Conservation (phyloP, 2,888 invertebrate genomes). For the Leptogaster cylindrica region DNA sequence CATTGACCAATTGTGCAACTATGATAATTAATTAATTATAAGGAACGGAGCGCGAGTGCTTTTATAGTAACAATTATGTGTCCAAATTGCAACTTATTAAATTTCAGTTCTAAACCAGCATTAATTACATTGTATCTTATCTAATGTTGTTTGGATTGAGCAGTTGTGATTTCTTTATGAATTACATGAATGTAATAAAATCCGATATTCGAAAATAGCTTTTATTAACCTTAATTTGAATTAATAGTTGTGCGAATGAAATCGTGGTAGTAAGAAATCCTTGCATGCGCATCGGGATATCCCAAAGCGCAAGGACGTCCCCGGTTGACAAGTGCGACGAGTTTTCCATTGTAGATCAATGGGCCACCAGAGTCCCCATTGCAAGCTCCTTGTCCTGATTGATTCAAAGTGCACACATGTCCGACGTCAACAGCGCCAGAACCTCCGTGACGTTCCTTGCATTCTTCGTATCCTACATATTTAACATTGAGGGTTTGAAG, state of each 20-base stretch:
- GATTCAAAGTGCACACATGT: constrained; percentile 66
- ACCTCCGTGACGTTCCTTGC: constrained; percentile 58
- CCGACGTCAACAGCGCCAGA: constrained; percentile 64
- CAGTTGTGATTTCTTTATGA: too few species aligned
- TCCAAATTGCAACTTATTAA: too few species aligned
- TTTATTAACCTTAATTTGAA: constrained; percentile 18
- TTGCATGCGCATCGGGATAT: constrained; percentile 58
- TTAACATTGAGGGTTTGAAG: constrained; percentile 65
- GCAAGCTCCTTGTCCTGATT: constrained; percentile 64
- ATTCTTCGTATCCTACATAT: constrained; percentile 64
- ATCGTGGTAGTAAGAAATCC: constrained; percentile 54
- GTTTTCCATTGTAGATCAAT: constrained; percentile 52
- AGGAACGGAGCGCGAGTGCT: too few species aligned
- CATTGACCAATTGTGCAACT: too few species aligned
- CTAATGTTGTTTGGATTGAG: too few species aligned
- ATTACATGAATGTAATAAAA: too few species aligned
- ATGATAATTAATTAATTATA: too few species aligned
- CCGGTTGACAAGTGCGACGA: constrained; percentile 59
- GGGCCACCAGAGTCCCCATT: constrained; percentile 57
- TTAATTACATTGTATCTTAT: too few species aligned
- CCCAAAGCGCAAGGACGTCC: constrained; percentile 58
- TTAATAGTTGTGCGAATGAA: constrained; percentile 55
- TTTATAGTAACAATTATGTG: too few species aligned
- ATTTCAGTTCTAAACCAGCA: too few species aligned
- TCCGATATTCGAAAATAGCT: too few species aligned